phyloP scores from a whole-genome alignment of 2,888 invertebrate species.

The Schrankia costaestrigalis region DNA sequence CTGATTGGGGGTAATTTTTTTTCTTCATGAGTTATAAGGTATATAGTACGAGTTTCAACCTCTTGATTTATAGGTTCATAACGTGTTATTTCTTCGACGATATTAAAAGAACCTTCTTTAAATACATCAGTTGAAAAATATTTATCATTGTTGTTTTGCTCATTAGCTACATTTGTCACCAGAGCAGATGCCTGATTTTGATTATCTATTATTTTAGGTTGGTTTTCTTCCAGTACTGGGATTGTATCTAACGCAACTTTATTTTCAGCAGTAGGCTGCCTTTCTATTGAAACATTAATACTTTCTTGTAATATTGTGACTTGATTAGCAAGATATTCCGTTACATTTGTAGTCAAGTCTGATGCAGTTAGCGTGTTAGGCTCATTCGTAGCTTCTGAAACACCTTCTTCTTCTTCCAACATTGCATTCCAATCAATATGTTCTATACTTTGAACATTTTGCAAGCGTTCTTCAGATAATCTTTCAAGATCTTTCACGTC shows the following conservation, averaged over 20 bases:
- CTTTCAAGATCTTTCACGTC: too few relatives aligned
- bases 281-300: conserved; percentile 28
- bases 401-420: conserved; percentile 63
- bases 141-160: conserved; percentile 71
- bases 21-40: conserved; percentile 87
- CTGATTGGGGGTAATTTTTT: conserved; percentile 83
- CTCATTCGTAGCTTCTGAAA: conserved; percentile 42
- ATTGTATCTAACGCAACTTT: conserved; percentile 1
- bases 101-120: conserved; percentile 50
- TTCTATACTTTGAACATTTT: conserved; percentile 49
- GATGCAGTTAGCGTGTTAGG: conserved; percentile 37
- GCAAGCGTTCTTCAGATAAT: conserved; percentile 14
- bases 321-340: conserved; percentile 59
- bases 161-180: conserved; percentile 38
- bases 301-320: conserved; percentile 62
- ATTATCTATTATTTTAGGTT: conserved; percentile 13
- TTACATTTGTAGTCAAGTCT: conserved; percentile 22
- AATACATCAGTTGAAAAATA: conserved; percentile 46
- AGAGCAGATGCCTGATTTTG: conserved; percentile 7
- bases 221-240: background rate
- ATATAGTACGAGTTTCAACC: conserved; percentile 74
- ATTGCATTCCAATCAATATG: conserved; percentile 70
- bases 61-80: conserved; percentile 52
- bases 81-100: conserved; percentile 55
- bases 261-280: conserved; percentile 11